phyloP scores from a whole-genome alignment of 2,113 vertebrate genomes.

The Phrynocephalus versicolor region DNA sequence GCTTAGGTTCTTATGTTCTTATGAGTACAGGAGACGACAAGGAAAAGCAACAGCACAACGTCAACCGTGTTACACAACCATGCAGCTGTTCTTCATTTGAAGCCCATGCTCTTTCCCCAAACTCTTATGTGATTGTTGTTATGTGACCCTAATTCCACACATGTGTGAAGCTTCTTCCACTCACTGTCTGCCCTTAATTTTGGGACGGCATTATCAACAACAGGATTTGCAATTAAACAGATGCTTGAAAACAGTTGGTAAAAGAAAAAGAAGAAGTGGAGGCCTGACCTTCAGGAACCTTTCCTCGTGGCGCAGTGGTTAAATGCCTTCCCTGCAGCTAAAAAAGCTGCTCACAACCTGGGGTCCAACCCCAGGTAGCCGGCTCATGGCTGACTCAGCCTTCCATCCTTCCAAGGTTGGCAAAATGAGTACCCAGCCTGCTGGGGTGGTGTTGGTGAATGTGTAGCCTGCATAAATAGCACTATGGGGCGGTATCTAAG shows the following conservation, averaged over 20 bases:
- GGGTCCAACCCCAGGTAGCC: too few relatives aligned
- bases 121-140: neutral
- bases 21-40: neutral
- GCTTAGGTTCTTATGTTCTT: too few relatives aligned
- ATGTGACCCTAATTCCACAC: neutral
- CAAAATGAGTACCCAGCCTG: too few relatives aligned
- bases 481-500: too few relatives aligned
- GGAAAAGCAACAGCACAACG: neutral
- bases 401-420: too few relatives aligned
- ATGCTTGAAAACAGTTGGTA: neutral
- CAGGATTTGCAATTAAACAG: neutral
- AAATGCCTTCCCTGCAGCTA: too few relatives aligned
- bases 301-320: too few relatives aligned
- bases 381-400: too few relatives aligned
- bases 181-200: neutral
- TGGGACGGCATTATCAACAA: neutral
- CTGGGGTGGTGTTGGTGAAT: too few relatives aligned
- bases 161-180: neutral
- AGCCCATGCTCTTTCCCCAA: neutral
- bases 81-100: constrained; percentile 27
- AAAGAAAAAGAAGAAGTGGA: neutral
- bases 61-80: neutral
- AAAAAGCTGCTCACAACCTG: too few relatives aligned
- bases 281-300: neutral
- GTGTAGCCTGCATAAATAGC: too few relatives aligned